Base-by-base conservation (phyloP, 2,113 vertebrate genomes). In the Hypomesus transpacificus region DNA sequence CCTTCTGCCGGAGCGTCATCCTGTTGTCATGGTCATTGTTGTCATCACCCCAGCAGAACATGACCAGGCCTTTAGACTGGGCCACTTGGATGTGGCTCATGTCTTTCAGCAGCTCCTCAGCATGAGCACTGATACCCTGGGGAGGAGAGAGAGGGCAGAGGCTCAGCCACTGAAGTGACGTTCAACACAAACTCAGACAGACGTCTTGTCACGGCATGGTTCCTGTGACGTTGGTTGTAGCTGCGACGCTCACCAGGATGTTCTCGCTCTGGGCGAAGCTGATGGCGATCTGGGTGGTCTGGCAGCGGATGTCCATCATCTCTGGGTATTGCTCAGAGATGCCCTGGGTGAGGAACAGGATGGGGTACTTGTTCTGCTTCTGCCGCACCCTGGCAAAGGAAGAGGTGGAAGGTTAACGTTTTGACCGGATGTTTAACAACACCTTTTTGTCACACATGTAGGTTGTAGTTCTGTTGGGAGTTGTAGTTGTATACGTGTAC, bases 361-460 rank as follows among this genome's bases (percentile, higher is more conserved):
- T 95, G 24, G 97, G 97, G 68, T 96, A 99, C 85, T 95, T 98
- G 89, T 99, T 99, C 69, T 98, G 97, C 84, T 98, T 99, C 2
- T 94, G 91, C 4, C 97, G 91, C 79, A 99, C 93, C 97, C 96
- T 98, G 79, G 34, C 24, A 26, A 54, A 14, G 73, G 16, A 57
- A 0, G 28, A 51, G 0, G n/a, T 9, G 0, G 34, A 26, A 0
- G n/a, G 11, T 26, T 26, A 26, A 39, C 39, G 39, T 46, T 46
- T 46, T 46, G 39, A 63, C 28, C 69, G 28, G 77, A 9, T 1
- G 80, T 26, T 4, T 34, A 7, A 46, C 9, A 46, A 46, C 54
- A 18, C 16, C 7, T 56, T 56, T 20, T 7, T 56, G 16, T 20
- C 16, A 16, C 17, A 56, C 54, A 3, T 6, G n/a, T 56, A 56